phyloP scores from a whole-genome alignment of 2,113 vertebrate genomes.

The Poeciliopsis prolifica region DNA sequence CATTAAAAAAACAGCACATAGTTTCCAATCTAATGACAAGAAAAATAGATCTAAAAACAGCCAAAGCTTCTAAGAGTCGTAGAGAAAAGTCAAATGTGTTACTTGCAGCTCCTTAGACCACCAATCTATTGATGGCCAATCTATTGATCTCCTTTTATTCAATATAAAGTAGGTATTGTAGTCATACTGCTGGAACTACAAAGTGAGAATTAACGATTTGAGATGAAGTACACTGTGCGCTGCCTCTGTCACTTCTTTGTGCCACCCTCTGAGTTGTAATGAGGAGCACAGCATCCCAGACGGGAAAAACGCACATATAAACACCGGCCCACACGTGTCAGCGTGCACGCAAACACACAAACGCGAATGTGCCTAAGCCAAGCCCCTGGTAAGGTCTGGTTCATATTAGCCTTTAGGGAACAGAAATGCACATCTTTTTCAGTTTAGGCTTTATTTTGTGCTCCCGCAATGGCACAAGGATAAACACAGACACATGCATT shows the following conservation, averaged over 20 bases:
- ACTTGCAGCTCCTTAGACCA: not conserved
- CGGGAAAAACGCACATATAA: constrained; percentile 33
- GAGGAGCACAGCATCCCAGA: constrained; percentile 52
- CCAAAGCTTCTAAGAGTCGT: not conserved
- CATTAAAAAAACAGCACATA: no score
- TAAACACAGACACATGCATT: constrained; percentile 70
- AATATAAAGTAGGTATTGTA: not conserved
- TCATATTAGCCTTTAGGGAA: constrained; percentile 71
- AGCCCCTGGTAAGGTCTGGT: constrained; percentile 69
- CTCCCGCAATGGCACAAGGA: constrained; percentile 59
- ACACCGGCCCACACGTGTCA: constrained; percentile 20
- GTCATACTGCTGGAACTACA: not conserved
- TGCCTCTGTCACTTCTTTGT: constrained; percentile 20
- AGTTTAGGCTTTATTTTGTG: constrained; percentile 70
- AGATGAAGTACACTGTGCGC: not conserved
- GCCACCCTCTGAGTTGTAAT: constrained; percentile 62
- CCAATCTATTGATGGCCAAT: not conserved
- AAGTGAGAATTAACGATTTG: not conserved
- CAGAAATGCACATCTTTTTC: constrained; percentile 75
- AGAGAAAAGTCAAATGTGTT: not conserved
- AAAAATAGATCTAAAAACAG: not conserved
- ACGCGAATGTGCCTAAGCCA: constrained; percentile 21
- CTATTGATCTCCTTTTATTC: not conserved
- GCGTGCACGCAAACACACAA: constrained; percentile 28
- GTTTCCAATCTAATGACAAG: not conserved